A percentile compares a stretch with the other conserved stretches of the same genome.
Conservation (phyloP, 1,140 invertebrate genomes). For the Popillia japonica region DNA sequence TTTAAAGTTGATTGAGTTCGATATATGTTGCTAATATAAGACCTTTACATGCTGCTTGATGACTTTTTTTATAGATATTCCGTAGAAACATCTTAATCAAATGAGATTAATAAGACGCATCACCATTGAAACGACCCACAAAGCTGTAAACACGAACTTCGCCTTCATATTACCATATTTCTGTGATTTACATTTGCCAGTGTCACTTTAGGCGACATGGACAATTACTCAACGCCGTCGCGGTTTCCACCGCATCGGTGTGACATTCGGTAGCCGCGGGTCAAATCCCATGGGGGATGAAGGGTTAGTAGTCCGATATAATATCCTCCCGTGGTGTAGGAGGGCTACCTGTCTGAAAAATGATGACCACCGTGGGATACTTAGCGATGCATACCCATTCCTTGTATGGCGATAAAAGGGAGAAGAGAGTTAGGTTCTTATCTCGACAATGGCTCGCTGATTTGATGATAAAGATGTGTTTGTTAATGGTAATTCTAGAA, state of each 20-base stretch:
- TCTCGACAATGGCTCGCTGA: constrained; percentile 6
- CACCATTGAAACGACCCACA: not conserved
- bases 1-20: too few relatives aligned
- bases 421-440: constrained; percentile 4
- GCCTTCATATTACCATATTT: constrained; percentile 1
- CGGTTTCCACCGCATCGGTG: not conserved
- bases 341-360: constrained; percentile 22
- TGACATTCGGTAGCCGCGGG: constrained; percentile 19
- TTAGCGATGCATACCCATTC: not conserved
- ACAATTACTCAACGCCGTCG: constrained; percentile 13
- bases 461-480: constrained; percentile 21
- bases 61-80: not conserved
- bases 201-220: constrained; percentile 21
- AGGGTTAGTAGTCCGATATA: constrained; percentile 15
- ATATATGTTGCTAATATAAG: too few relatives aligned
- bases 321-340: not conserved
- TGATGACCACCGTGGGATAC: constrained; percentile 24
- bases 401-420: not conserved
- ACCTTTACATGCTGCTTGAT: not conserved
- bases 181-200: constrained; percentile 25
- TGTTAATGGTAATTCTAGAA: constrained; percentile 15
- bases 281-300: constrained; percentile 25
- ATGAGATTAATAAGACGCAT: not conserved
- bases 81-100: not conserved
- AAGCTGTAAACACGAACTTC: not conserved